Percentiles rank a stretch among this genome's conserved stretches.
Conservation (phyloP, 2,888 invertebrate species). For the Euplagia quadripunctaria region DNA sequence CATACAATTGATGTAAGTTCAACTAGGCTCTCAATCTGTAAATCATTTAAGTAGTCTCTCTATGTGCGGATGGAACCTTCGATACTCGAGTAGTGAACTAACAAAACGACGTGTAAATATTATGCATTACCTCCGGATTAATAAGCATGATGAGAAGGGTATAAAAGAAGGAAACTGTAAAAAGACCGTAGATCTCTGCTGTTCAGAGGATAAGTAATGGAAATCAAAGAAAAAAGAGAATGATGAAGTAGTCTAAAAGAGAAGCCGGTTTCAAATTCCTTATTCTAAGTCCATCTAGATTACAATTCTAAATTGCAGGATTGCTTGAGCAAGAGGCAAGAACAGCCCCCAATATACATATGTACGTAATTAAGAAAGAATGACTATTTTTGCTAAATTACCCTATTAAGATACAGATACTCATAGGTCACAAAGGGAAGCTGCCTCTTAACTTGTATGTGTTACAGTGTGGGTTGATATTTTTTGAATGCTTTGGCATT, state of each 20-base stretch:
- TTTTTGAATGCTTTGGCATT: too few relatives aligned
- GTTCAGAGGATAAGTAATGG: neutral
- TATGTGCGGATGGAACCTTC: neutral
- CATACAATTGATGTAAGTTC: neutral
- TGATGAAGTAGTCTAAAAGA: neutral
- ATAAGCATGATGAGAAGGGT: neutral
- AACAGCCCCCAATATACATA: too few relatives aligned
- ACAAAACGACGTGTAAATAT: too few relatives aligned
- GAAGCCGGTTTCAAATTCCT: neutral
- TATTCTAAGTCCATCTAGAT: too few relatives aligned
- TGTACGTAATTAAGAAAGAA: too few relatives aligned
- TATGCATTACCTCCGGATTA: too few relatives aligned
- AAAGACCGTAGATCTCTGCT: neutral
- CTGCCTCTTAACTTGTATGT: too few relatives aligned
- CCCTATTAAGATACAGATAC: too few relatives aligned
- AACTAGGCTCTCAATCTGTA: neutral
- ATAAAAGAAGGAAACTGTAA: neutral
- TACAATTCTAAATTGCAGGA: neutral
- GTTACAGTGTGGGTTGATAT: too few relatives aligned
- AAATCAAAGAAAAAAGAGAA: neutral
- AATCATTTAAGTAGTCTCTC: neutral
- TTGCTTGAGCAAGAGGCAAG: too few relatives aligned
- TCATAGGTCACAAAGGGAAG: too few relatives aligned
- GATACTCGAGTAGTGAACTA: neutral
- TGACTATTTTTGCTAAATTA: too few relatives aligned